phyloP scores from a whole-genome alignment of 2,797 vertebrate genomes.

The Pseudochaenichthys georgianus region DNA sequence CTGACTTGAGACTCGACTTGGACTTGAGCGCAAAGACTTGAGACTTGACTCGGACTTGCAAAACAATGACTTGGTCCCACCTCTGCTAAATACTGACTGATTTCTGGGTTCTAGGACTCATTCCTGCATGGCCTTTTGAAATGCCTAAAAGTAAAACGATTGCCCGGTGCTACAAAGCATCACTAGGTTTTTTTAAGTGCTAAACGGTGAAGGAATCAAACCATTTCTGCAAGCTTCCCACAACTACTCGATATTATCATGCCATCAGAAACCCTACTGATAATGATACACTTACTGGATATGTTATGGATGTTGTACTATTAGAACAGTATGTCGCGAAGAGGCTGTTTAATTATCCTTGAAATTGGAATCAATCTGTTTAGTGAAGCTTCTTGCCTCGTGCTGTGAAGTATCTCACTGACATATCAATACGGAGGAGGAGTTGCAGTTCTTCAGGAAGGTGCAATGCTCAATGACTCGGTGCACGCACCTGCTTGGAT shows the following conservation, averaged over 20 bases:
- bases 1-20: too few relatives aligned
- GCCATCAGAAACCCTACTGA: background rate
- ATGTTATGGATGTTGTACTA: background rate
- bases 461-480: background rate
- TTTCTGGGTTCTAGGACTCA: too few relatives aligned
- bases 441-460: background rate
- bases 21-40: too few relatives aligned
- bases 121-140: too few relatives aligned
- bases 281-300: background rate
- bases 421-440: constrained; percentile 16
- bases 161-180: too few relatives aligned
- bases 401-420: constrained; percentile 10
- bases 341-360: constrained; percentile 32
- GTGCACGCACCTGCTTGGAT: constrained; percentile 93
- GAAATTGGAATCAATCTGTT: constrained; percentile 52
- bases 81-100: too few relatives aligned
- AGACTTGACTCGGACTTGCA: too few relatives aligned
- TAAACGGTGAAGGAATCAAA: constrained; percentile 24
- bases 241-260: background rate
- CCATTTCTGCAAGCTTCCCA: background rate
- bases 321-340: background rate
- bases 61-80: too few relatives aligned
- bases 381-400: constrained; percentile 44
- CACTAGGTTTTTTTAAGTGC: background rate
- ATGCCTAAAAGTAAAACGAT: too few relatives aligned